Percentiles rank a stretch among this genome's conserved stretches.
Conservation (phyloP, 1,140 invertebrate species). For the Drosophila pseudoananassae region DNA sequence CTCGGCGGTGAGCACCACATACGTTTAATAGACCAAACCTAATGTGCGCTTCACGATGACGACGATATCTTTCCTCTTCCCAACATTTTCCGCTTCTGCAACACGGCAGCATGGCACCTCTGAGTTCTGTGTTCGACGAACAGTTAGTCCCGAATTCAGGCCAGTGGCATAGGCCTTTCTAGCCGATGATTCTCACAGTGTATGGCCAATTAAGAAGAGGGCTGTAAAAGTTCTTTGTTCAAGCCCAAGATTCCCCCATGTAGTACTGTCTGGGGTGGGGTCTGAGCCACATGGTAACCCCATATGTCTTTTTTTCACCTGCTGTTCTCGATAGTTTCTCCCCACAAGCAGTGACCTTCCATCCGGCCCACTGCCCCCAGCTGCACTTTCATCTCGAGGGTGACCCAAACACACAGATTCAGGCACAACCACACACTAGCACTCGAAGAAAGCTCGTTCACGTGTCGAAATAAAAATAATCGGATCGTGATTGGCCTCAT, state of each 20-base stretch:
- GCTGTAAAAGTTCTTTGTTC: not conserved
- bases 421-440: not conserved
- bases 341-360: constrained; percentile 22
- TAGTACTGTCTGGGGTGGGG: not conserved
- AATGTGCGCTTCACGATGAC: constrained; percentile 26
- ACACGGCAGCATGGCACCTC: not conserved
- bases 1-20: constrained; percentile 3
- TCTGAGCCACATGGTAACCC: not conserved
- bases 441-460: constrained; percentile 11
- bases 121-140: constrained; percentile 6
- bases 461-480: constrained; percentile 16
- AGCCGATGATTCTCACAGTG: not conserved
- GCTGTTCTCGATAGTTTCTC: constrained; percentile 11
- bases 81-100: constrained; percentile 16
- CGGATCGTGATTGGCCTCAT: constrained; percentile 2
- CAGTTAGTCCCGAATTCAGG: constrained; percentile 35
- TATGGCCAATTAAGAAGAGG: not conserved
- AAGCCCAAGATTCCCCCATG: too few relatives aligned
- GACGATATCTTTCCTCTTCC: constrained; percentile 7
- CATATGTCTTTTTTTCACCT: constrained; percentile 15
- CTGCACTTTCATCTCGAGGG: constrained; percentile 39
- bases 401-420: constrained; percentile 13
- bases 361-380: constrained; percentile 35
- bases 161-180: not conserved
- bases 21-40: constrained; percentile 45